Evolutionary conservation across 2,888 invertebrate genomes (phyloP).

Genomic region (Theretra japonica): DNA sequence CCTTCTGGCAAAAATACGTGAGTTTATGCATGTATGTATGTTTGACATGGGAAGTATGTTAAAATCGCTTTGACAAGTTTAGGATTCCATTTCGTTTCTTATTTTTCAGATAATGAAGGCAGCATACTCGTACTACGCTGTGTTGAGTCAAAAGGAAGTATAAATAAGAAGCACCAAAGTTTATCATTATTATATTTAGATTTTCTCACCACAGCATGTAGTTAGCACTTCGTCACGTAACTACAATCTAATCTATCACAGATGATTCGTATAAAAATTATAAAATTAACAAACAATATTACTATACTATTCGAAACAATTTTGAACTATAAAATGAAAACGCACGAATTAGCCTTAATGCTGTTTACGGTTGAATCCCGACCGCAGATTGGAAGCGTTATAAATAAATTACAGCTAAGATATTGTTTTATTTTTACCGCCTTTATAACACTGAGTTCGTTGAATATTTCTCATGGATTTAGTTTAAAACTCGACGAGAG

Average conservation of each 20-base stretch:
- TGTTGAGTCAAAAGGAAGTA: constrained; percentile 63
- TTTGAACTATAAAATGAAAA: neutral
- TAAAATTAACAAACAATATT: constrained; percentile 58
- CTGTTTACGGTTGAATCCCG: neutral
- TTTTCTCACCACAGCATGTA: constrained; percentile 43
- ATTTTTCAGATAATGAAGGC: constrained; percentile 77
- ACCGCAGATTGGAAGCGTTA: neutral
- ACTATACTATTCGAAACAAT: neutral
- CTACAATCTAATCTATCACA: constrained; percentile 78
- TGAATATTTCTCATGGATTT: neutral
- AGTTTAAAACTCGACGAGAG: constrained; percentile 70
- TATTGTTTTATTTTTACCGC: neutral
- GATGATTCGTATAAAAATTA: constrained; percentile 70
- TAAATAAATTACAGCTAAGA: neutral
- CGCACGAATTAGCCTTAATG: neutral
- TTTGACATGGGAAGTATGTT: neutral
- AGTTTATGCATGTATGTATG: too few relatives aligned
- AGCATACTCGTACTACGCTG: constrained; percentile 73
- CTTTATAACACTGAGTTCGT: neutral
- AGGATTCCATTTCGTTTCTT: constrained; percentile 29
- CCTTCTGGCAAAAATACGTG: too few relatives aligned
- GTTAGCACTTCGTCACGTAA: constrained; percentile 50
- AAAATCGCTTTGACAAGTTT: neutral
- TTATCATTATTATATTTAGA: constrained; percentile 46
- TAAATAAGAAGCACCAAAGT: constrained; percentile 36